Evolutionary conservation across 2,888 invertebrate species (phyloP).

Genomic region (Portevinia maculata): DNA sequence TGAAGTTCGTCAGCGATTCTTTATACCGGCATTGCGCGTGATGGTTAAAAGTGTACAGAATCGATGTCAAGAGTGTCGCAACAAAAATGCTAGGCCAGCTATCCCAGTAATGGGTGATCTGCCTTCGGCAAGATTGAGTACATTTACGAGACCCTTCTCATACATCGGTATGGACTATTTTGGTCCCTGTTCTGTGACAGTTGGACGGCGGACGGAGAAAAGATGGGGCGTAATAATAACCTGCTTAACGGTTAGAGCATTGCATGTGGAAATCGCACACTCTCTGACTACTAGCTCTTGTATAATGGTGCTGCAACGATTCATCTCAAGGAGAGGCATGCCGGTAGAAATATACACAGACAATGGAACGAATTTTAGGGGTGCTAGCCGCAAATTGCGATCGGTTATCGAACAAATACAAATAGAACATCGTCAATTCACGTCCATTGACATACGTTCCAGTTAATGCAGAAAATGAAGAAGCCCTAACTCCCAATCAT

Average conservation of each 20-base stretch:
- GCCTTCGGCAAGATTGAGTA: not conserved
- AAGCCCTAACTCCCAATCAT: not conserved
- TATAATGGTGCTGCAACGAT: not conserved
- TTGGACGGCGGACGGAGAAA: not conserved
- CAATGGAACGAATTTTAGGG: constrained; percentile 4
- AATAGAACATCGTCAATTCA: no score
- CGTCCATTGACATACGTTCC: no score
- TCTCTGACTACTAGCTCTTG: not conserved
- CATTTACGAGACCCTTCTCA: constrained; percentile 1
- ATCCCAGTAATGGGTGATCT: constrained; percentile 6
- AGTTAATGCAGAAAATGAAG: no score
- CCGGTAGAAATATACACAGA: constrained; percentile 1
- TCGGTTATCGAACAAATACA: not conserved
- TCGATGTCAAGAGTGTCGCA: not conserved
- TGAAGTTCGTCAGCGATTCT: no score
- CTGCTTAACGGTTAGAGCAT: not conserved
- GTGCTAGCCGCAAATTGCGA: constrained; percentile 25
- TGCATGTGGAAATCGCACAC: not conserved
- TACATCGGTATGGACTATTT: constrained; percentile 1
- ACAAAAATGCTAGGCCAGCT: not conserved
- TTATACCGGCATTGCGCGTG: no score
- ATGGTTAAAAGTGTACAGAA: no score
- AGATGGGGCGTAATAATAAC: not conserved
- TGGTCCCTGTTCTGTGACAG: not conserved
- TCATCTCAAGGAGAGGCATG: not conserved